Evolutionary conservation across 2,113 vertebrate species (phyloP).

Genomic region (Centropus unirufus): DNA sequence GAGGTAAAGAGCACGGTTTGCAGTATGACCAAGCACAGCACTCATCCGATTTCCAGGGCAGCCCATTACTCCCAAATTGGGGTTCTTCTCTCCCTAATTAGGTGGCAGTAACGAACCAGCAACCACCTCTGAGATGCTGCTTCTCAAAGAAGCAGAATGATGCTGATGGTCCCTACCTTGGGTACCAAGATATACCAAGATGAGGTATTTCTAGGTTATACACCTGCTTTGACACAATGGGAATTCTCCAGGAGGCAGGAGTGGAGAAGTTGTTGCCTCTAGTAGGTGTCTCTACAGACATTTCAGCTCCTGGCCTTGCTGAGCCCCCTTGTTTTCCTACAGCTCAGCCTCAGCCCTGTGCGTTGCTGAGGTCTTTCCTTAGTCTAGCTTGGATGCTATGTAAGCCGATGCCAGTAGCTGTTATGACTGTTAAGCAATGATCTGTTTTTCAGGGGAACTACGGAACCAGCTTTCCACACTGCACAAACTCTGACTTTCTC

Average conservation of each 20-base stretch:
- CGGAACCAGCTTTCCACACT: no score
- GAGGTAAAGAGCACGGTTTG: fast-evolving
- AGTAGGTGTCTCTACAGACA: neutral
- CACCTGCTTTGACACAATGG: neutral
- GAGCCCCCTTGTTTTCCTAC: neutral
- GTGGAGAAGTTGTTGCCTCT: neutral
- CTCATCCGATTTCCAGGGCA: neutral
- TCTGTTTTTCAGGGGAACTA: no score
- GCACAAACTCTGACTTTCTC: no score
- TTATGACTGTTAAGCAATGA: no score
- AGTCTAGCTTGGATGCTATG: neutral
- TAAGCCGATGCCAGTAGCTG: no score
- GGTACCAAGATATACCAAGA: no score
- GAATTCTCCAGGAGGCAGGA: neutral
- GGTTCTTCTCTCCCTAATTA: neutral
- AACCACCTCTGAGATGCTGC: neutral
- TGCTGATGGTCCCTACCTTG: neutral
- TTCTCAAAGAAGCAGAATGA: neutral
- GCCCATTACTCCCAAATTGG: neutral
- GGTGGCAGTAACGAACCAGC: neutral
- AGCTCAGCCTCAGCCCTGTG: neutral
- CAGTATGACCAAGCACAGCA: fast-evolving
- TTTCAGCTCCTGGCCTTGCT: neutral
- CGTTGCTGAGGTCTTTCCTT: neutral
- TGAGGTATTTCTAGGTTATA: neutral